A percentile compares a stretch with the other conserved stretches of the same genome.
Evolutionary conservation across 2,797 vertebrate genomes (phyloP).

Genomic region (Diplodus puntazzo): DNA sequence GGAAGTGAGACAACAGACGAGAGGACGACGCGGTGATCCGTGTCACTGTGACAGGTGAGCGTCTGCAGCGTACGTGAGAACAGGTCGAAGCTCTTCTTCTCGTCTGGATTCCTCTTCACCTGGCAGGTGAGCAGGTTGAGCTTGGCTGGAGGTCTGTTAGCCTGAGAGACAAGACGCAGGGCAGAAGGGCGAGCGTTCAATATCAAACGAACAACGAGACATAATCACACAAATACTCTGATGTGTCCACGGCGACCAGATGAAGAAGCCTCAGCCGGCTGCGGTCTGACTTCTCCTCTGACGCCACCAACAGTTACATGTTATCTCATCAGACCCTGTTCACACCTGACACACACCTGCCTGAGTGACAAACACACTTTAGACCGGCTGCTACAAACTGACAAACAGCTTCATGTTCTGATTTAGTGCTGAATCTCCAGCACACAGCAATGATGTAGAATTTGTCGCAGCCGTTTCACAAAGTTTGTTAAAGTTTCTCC

Average conservation of each 20-base stretch:
- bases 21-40: background rate
- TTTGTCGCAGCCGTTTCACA: no score
- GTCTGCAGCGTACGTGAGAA: slow-evolving; percentile 91
- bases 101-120: slow-evolving; percentile 95
- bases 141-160: slow-evolving; percentile 94
- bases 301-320: no score
- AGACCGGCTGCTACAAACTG: no score
- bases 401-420: no score
- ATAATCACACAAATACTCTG: background rate
- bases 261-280: no score
- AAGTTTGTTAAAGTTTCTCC: no score
- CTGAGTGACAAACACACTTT: no score
- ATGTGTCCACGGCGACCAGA: no score
- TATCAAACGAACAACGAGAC: fast-evolving
- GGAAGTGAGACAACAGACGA: background rate
- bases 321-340: no score
- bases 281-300: background rate
- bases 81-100: slow-evolving; percentile 97
- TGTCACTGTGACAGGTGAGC: fast-evolving
- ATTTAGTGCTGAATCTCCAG: no score
- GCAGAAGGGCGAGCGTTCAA: background rate
- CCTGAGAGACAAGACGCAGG: slow-evolving; percentile 75
- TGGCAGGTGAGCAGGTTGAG: slow-evolving; percentile 98
- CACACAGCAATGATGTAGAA: no score
- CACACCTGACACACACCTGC: no score